phyloP scores from a whole-genome alignment of 1,140 invertebrate genomes.

The Onthophagus taurus region DNA sequence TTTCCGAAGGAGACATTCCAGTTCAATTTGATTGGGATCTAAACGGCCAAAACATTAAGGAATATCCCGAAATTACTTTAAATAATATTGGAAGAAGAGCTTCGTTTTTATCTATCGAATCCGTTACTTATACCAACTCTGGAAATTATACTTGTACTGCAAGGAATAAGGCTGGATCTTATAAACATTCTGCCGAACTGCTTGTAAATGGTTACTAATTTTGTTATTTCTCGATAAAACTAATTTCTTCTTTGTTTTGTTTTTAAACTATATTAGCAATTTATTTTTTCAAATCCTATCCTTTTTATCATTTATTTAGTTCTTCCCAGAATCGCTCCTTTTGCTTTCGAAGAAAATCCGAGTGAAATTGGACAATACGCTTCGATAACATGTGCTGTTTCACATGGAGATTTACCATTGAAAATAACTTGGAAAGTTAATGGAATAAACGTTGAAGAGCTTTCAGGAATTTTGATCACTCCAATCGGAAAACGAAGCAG shows the following conservation, averaged over 20 bases:
- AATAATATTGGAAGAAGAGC: slow-evolving; percentile 38
- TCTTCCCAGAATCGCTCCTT: slow-evolving; percentile 56
- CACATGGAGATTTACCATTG: slow-evolving; percentile 58
- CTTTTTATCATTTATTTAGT: no score
- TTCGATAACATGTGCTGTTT: slow-evolving; percentile 60
- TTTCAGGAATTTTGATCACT: slow-evolving; percentile 24
- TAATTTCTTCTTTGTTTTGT: no score
- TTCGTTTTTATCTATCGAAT: slow-evolving; percentile 55
- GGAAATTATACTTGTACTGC: slow-evolving; percentile 73
- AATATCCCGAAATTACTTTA: slow-evolving; percentile 40
- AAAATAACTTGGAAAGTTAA: slow-evolving; percentile 57
- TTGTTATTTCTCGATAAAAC: no score
- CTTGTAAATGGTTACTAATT: slow-evolving; percentile 51
- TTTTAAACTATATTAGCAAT: no score
- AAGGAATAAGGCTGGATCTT: slow-evolving; percentile 62
- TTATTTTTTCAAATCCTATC: no score
- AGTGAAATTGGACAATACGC: slow-evolving; percentile 61
- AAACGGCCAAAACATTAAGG: slow-evolving; percentile 42
- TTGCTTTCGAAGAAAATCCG: slow-evolving; percentile 53
- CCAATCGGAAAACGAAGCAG: slow-evolving; percentile 31
- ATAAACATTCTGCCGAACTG: slow-evolving; percentile 57
- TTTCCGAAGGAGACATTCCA: slow-evolving; percentile 59
- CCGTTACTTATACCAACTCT: slow-evolving; percentile 58
- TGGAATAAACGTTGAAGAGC: slow-evolving; percentile 37
- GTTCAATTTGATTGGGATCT: slow-evolving; percentile 57